Conservation (phyloP, 2,113 vertebrate species). For the Macrotis lagotis region DNA sequence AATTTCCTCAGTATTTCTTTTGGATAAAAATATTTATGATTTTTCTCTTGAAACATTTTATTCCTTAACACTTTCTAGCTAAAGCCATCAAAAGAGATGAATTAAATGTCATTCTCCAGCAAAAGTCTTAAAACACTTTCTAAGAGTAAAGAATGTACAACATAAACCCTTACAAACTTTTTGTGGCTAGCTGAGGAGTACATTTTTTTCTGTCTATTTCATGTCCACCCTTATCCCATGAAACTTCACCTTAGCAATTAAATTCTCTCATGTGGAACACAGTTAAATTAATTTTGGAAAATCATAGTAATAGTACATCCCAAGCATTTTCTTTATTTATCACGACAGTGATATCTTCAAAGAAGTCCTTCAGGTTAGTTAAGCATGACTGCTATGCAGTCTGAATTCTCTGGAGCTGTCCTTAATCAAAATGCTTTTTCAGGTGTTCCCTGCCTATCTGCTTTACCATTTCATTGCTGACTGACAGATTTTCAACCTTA, state of each 20-base stretch:
- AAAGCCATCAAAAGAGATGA: neutral
- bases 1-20: neutral
- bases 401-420: constrained; percentile 5
- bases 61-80: neutral
- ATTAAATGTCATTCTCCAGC: neutral
- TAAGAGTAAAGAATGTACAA: constrained; percentile 1
- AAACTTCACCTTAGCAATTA: constrained; percentile 27
- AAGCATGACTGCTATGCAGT: neutral
- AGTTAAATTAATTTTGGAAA: constrained; percentile 42
- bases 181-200: neutral
- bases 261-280: constrained; percentile 42
- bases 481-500: neutral
- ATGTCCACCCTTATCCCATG: neutral
- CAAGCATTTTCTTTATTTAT: constrained; percentile 40
- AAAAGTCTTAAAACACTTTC: constrained; percentile 31
- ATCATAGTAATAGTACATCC: neutral
- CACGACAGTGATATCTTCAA: constrained; percentile 23
- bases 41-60: neutral
- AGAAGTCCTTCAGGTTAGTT: neutral
- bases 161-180: neutral
- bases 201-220: constrained; percentile 7
- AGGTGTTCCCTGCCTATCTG: neutral
- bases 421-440: constrained; percentile 18
- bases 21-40: neutral
- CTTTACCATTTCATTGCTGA: constrained; percentile 6